phyloP scores from a whole-genome alignment of 2,797 vertebrate genomes.

The Rhinoraja longicauda region DNA sequence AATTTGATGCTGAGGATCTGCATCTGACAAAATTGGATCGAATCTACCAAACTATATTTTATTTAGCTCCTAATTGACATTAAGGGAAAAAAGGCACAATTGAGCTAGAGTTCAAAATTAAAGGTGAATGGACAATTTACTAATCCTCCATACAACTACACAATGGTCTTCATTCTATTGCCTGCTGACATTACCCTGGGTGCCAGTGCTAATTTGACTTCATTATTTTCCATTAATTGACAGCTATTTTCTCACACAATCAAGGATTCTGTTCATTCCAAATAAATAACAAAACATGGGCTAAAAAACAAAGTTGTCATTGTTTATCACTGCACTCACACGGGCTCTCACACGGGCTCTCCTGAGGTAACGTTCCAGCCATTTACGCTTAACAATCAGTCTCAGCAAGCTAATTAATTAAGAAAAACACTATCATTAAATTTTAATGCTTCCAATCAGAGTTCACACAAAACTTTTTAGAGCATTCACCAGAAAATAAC shows the following conservation, averaged over 20 bases:
- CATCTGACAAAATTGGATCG: background rate
- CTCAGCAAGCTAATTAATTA: background rate
- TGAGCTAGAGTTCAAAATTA: background rate
- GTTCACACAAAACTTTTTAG: background rate
- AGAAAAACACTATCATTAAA: background rate
- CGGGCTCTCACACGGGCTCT: background rate
- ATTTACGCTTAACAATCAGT: background rate
- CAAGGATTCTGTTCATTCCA: background rate
- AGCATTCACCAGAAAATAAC: background rate
- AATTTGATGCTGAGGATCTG: background rate
- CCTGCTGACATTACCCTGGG: background rate
- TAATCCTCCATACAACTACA: background rate
- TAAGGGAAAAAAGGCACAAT: background rate
- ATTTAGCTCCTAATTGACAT: background rate
- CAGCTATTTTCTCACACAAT: constrained; percentile 11
- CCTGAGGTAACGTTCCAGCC: background rate
- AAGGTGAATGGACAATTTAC: background rate
- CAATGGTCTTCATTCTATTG: constrained; percentile 7
- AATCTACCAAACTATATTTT: background rate
- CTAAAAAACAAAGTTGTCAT: background rate
- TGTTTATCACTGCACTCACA: background rate
- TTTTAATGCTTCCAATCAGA: constrained; percentile 3
- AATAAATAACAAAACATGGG: background rate
- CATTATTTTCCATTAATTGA: constrained; percentile 26
- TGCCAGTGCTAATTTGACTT: background rate